Percentiles rank a stretch among this genome's conserved stretches.
Evolutionary conservation across 2,113 vertebrate genomes (phyloP).

Genomic region (Neofelis nebulosa): DNA sequence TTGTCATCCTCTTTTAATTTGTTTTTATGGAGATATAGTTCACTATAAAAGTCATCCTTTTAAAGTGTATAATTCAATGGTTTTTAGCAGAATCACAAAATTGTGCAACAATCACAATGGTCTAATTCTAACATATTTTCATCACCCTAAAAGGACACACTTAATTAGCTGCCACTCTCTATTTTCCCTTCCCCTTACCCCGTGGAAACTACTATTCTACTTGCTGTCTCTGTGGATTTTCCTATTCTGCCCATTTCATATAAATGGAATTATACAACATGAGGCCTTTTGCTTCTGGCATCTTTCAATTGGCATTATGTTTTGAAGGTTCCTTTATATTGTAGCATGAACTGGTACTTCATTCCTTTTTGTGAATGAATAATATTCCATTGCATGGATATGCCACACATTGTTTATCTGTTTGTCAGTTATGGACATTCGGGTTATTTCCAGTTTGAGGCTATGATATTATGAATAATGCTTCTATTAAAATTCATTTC

Average conservation of each 20-base stretch:
- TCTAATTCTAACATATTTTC: background rate
- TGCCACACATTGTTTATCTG: background rate
- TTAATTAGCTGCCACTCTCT: background rate
- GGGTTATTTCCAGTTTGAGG: background rate
- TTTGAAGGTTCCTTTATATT: background rate
- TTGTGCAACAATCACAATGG: background rate
- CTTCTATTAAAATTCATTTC: background rate
- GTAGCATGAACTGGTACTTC: background rate
- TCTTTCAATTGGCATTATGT: background rate
- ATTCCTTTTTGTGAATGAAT: background rate
- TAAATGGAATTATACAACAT: background rate
- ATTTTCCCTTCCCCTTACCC: background rate
- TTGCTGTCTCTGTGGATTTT: background rate
- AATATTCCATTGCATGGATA: background rate
- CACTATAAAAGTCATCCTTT: background rate
- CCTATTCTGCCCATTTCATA: background rate
- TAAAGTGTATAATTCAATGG: background rate
- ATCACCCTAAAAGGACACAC: background rate
- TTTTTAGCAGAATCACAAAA: background rate
- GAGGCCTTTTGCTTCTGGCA: background rate
- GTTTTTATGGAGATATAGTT: background rate
- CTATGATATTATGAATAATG: background rate
- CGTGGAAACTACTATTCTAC: background rate
- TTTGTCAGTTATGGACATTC: background rate
- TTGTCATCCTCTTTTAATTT: background rate